Evolutionary conservation across 2,797 vertebrate species (phyloP).

Genomic region (Nasua narica): DNA sequence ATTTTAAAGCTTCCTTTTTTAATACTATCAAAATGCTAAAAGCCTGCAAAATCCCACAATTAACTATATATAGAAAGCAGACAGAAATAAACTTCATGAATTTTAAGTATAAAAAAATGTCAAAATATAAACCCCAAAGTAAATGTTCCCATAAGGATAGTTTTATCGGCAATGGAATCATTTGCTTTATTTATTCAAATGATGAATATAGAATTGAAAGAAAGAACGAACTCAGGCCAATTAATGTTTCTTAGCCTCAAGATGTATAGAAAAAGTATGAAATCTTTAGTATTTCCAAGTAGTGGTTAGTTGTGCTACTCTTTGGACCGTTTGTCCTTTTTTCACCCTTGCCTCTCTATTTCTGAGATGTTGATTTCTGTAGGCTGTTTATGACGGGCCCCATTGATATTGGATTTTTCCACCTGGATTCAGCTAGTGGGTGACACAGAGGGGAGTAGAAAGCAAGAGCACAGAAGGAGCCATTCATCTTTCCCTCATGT

Average conservation of each 20-base stretch:
- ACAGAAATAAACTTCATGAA: conserved; percentile 58
- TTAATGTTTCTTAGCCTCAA: neutral
- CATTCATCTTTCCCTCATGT: neutral
- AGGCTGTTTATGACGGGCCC: neutral
- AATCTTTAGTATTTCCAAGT: neutral
- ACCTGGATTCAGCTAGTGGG: neutral
- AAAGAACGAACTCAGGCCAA: conserved; percentile 18
- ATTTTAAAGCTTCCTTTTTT: conserved; percentile 51
- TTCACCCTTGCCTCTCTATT: neutral
- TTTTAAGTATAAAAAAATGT: conserved; percentile 63
- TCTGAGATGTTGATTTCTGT: neutral
- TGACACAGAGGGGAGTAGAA: neutral
- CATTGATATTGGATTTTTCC: neutral
- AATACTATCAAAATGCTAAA: conserved; percentile 57
- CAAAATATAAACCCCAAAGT: conserved; percentile 58
- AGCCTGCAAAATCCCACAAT: conserved; percentile 47
- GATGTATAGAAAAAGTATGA: neutral
- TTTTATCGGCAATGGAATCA: conserved; percentile 37
- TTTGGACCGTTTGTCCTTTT: neutral
- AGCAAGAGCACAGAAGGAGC: neutral
- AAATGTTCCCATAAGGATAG: conserved; percentile 51
- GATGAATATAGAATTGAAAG: neutral
- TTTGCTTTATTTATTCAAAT: conserved; percentile 52
- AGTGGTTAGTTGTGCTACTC: neutral
- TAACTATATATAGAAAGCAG: conserved; percentile 58